Evolutionary conservation across 2,888 invertebrate species (phyloP).

Genomic region (Xanthostigma xanthostigma): DNA sequence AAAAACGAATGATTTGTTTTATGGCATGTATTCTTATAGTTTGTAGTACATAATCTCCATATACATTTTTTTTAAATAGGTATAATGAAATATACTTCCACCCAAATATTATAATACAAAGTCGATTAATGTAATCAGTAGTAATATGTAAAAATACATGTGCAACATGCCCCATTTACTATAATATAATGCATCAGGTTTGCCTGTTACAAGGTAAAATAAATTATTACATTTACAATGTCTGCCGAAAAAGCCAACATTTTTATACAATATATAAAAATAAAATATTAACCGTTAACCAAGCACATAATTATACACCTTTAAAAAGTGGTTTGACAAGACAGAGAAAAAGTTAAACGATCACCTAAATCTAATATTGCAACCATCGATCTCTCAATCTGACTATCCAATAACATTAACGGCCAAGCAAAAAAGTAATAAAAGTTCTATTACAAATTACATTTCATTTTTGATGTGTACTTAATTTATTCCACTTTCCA

Average conservation of each 20-base stretch:
- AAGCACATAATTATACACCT: background rate
- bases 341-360: background rate
- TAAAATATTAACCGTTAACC: conserved; percentile 5
- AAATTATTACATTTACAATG: conserved; percentile 4
- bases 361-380: conserved; percentile 2
- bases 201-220: conserved; percentile 5
- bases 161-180: conserved; percentile 30
- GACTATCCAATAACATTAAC: no score
- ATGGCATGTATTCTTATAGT: no score
- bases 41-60: background rate
- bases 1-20: no score
- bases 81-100: conserved; percentile 31
- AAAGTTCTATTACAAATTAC: background rate
- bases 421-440: no score
- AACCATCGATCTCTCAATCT: background rate
- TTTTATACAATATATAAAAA: conserved; percentile 6
- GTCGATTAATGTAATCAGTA: conserved; percentile 40
- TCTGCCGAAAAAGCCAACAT: conserved; percentile 8
- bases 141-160: conserved; percentile 30
- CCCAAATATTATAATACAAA: conserved; percentile 29
- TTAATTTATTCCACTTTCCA: background rate
- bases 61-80: conserved; percentile 13
- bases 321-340: background rate
- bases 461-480: background rate
- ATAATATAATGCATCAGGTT: conserved; percentile 7